Evolutionary conservation across 2,113 vertebrate species (phyloP).

Genomic region (Periophthalmodon schlosseri): DNA sequence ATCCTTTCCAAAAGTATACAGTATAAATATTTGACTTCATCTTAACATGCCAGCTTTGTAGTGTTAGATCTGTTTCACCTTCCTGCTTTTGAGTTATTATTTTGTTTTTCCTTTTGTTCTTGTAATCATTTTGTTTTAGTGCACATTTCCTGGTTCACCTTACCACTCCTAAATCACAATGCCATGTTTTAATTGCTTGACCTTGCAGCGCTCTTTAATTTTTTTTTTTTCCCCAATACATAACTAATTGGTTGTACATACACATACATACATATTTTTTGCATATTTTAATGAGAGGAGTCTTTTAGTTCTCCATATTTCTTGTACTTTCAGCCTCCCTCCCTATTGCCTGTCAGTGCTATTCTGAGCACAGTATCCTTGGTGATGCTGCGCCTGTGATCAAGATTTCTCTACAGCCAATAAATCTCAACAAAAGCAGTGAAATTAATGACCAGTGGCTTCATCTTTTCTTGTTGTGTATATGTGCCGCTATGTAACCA

Average conservation of each 20-base stretch:
- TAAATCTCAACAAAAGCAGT: constrained; percentile 57
- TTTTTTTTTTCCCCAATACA: background rate
- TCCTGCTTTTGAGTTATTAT: background rate
- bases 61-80: constrained; percentile 32
- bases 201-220: constrained; percentile 17
- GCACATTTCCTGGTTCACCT: constrained; percentile 1
- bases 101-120: background rate
- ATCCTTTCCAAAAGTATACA: constrained; percentile 18
- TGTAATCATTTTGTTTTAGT: constrained; percentile 7
- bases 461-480: constrained; percentile 15
- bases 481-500: constrained; percentile 12
- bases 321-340: background rate
- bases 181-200: constrained; percentile 21
- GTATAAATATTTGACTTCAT: constrained; percentile 15
- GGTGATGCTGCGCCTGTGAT: constrained; percentile 36
- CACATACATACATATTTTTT: constrained; percentile 8
- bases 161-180: constrained; percentile 14
- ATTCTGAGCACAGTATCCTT: constrained; percentile 28
- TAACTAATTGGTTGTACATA: background rate
- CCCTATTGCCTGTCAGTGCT: constrained; percentile 1
- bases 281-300: background rate
- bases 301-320: constrained; percentile 1
- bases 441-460: constrained; percentile 54
- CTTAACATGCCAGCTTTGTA: constrained; percentile 17
- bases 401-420: constrained; percentile 42